Conservation (phyloP, 92 coral and sea anemone species). For the Nematostella vectensis region DNA sequence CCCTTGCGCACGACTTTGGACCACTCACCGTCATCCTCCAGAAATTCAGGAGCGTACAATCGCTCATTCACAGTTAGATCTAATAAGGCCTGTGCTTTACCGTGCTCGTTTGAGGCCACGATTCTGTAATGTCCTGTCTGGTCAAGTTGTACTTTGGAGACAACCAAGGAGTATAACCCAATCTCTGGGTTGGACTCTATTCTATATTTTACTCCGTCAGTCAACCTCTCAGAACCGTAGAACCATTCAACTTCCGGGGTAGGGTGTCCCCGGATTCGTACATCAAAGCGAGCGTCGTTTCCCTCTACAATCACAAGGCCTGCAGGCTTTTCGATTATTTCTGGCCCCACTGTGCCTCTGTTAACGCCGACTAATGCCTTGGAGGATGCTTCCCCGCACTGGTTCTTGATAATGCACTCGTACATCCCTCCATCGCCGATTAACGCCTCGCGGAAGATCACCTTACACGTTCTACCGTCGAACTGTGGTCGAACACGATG, state of each 20-base stretch:
- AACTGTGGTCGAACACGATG: constrained; percentile 45
- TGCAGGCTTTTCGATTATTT: constrained; percentile 56
- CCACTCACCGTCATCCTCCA: constrained; percentile 71
- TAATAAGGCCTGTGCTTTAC: constrained; percentile 58
- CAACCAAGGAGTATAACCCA: constrained; percentile 54
- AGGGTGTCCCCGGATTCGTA: constrained; percentile 70
- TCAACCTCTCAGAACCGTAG: constrained; percentile 48
- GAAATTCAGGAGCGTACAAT: constrained; percentile 61
- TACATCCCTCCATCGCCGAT: constrained; percentile 70
- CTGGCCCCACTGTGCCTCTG: constrained; percentile 76
- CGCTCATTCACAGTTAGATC: constrained; percentile 56
- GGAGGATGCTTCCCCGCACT: constrained; percentile 56
- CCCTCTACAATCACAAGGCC: constrained; percentile 63
- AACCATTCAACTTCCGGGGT: constrained; percentile 92
- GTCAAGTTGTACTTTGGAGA: constrained; percentile 56
- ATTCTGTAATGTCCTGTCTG: constrained; percentile 87
- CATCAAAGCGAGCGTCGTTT: constrained; percentile 62
- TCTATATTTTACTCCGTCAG: constrained; percentile 57
- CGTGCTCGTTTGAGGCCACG: constrained; percentile 79
- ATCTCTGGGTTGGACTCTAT: constrained; percentile 68
- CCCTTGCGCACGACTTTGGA: constrained; percentile 63
- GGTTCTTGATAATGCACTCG: constrained; percentile 59
- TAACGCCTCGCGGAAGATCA: constrained; percentile 54
- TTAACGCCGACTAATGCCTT: constrained; percentile 62
- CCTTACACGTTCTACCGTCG: constrained; percentile 52